Conservation (phyloP, 2,113 vertebrate genomes). For the Tringa solitaria region DNA sequence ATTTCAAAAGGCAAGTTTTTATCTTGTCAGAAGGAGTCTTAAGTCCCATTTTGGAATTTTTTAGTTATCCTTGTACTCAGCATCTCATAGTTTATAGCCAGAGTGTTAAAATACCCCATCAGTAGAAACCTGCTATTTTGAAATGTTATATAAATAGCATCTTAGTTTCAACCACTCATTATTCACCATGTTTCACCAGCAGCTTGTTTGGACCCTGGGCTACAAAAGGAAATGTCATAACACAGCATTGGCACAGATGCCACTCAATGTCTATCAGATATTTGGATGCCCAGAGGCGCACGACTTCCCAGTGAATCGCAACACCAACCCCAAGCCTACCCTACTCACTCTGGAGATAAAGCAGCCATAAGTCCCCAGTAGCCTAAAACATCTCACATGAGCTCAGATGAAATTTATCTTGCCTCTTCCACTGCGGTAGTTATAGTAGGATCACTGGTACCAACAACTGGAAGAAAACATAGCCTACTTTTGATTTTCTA, state of each 20-base stretch:
- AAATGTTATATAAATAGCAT: not conserved
- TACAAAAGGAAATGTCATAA: not conserved
- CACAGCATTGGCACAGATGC: not conserved
- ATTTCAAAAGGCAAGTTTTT: not conserved
- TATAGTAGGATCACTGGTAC: not conserved
- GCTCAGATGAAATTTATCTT: not conserved
- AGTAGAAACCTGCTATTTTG: not conserved
- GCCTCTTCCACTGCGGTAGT: not conserved
- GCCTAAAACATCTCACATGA: accelerated
- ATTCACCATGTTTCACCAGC: not conserved
- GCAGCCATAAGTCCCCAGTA: not conserved
- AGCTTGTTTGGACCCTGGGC: not conserved
- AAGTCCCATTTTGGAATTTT: not conserved
- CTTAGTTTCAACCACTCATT: not conserved
- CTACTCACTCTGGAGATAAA: not conserved
- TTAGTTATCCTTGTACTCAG: not conserved
- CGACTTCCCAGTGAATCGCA: not conserved
- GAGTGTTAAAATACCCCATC: not conserved
- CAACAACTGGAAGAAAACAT: not conserved
- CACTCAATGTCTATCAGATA: accelerated
- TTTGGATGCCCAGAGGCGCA: not conserved
- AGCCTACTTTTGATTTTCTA: not conserved
- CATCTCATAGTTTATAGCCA: not conserved
- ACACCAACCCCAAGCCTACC: not conserved
- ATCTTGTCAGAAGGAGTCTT: not conserved